Evolutionary conservation across 1,140 invertebrate genomes (phyloP).

Genomic region (Heliconius melpomene): DNA sequence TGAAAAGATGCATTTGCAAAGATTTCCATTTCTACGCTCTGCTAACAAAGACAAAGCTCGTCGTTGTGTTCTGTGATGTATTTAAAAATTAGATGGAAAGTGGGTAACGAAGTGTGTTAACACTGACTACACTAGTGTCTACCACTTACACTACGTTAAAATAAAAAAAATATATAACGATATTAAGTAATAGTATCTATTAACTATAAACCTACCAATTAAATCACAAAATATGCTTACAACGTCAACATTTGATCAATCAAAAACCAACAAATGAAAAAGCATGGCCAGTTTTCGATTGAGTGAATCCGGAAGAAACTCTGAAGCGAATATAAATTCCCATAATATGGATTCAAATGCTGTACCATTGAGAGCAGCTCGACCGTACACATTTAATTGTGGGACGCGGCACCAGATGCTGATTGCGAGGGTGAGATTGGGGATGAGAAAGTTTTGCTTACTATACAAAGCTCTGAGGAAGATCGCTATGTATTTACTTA

Average conservation of each 20-base stretch:
- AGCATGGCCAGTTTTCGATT: conserved; percentile 41
- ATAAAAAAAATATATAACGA: too few species aligned
- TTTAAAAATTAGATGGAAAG: too few species aligned
- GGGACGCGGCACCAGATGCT: conserved; percentile 44
- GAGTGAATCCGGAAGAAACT: conserved; percentile 48
- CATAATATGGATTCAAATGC: conserved; percentile 40
- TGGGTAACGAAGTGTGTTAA: too few species aligned
- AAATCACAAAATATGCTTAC: not conserved
- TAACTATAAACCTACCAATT: not conserved
- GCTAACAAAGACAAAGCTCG: too few species aligned
- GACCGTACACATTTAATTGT: conserved; percentile 66
- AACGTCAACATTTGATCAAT: conserved; percentile 21
- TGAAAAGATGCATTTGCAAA: too few species aligned
- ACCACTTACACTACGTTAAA: too few species aligned
- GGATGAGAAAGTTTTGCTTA: conserved; percentile 32
- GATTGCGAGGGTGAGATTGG: conserved; percentile 32
- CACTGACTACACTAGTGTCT: too few species aligned
- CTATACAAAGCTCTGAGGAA: not conserved
- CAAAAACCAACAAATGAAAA: conserved; percentile 18
- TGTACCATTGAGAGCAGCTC: conserved; percentile 52
- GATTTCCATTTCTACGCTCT: too few species aligned
- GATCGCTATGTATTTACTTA: not conserved
- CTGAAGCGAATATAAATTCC: conserved; percentile 51
- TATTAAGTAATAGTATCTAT: too few species aligned
- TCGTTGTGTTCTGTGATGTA: too few species aligned